These are phyloP conservation scores for Drosophila tropicalis DNA, from an alignment of 1,140 invertebrate species.

Conservation along the genomic window DNA sequence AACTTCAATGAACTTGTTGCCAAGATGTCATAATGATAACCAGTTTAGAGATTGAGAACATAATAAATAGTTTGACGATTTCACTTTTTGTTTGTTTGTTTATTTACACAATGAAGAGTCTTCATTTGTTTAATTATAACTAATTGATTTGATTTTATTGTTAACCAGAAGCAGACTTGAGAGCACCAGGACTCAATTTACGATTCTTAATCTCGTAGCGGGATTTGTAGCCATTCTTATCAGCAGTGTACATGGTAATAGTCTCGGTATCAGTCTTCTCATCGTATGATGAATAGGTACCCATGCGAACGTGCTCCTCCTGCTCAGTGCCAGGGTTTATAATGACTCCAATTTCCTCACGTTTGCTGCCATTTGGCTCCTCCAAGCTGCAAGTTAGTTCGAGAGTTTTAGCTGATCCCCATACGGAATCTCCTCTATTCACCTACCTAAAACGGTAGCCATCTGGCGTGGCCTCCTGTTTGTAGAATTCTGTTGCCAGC, in stretches of 20 bases:
- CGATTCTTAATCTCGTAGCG: constrained; percentile 74
- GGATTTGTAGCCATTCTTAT: constrained; percentile 79
- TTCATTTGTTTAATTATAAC: neutral
- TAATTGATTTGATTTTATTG: neutral
- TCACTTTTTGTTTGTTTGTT: neutral
- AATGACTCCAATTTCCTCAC: constrained; percentile 76
- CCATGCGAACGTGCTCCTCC: constrained; percentile 79
- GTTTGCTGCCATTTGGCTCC: constrained; percentile 75
- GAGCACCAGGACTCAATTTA: constrained; percentile 65
- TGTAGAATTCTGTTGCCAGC: constrained; percentile 52
- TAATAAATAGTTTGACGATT: constrained; percentile 18
- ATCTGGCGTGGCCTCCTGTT: constrained; percentile 49
- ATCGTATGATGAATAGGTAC: constrained; percentile 62
- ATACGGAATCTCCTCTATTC: neutral
- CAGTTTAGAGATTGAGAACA: constrained; percentile 46
- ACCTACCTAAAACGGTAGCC: neutral
- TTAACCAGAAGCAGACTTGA: constrained; percentile 78
- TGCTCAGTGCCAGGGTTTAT: constrained; percentile 74
- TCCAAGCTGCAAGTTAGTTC: constrained; percentile 41
- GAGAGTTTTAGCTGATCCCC: neutral
- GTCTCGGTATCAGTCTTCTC: constrained; percentile 76
- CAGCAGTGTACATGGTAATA: constrained; percentile 78
- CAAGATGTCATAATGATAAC: constrained; percentile 41
- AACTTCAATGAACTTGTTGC: constrained; percentile 27
- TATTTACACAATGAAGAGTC: too few species aligned